Percentiles rank a stretch among this genome's conserved stretches.
Conservation (phyloP, 2,797 vertebrate genomes). For the Graptemys geographica region DNA sequence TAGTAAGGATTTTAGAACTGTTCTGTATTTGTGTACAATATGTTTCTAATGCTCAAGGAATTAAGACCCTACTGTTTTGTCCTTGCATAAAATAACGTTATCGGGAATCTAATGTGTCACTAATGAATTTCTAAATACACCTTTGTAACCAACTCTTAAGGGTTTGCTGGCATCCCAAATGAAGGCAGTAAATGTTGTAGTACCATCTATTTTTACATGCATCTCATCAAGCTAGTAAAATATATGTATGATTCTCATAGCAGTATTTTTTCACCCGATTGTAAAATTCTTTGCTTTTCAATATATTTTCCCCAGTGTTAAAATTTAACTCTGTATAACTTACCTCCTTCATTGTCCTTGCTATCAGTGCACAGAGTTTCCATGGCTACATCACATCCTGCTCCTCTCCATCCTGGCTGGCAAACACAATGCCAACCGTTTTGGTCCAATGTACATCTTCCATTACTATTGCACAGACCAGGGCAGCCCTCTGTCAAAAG, state of each 20-base stretch:
- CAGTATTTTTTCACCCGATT: conserved; percentile 7
- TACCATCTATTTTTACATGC: neutral
- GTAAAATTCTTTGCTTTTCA: neutral
- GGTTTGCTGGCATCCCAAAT: neutral
- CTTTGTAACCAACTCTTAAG: conserved; percentile 9
- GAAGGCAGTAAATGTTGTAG: neutral
- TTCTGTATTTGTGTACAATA: neutral
- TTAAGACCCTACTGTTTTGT: conserved; percentile 13
- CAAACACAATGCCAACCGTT: conserved; percentile 99
- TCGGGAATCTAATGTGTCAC: conserved; percentile 20
- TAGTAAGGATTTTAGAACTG: neutral
- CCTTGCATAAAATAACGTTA: conserved; percentile 17
- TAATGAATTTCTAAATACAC: conserved; percentile 19
- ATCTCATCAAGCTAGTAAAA: neutral
- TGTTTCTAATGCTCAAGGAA: neutral
- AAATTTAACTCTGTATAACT: conserved; percentile 45
- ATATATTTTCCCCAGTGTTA: neutral
- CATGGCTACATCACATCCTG: conserved; percentile 97
- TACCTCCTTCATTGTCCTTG: conserved; percentile 99
- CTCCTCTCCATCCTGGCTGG: conserved; percentile 97
- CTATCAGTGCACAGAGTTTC: conserved; percentile 97
- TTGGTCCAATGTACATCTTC: conserved; percentile 96
- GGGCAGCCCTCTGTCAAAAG: conserved; percentile 95
- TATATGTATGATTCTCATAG: neutral
- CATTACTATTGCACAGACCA: conserved; percentile 98